Percentiles rank a stretch among this genome's conserved stretches.
These are phyloP conservation scores for Hypselothyrea guttata DNA, from an alignment of 2,888 invertebrate species.

Conservation along the genomic window DNA sequence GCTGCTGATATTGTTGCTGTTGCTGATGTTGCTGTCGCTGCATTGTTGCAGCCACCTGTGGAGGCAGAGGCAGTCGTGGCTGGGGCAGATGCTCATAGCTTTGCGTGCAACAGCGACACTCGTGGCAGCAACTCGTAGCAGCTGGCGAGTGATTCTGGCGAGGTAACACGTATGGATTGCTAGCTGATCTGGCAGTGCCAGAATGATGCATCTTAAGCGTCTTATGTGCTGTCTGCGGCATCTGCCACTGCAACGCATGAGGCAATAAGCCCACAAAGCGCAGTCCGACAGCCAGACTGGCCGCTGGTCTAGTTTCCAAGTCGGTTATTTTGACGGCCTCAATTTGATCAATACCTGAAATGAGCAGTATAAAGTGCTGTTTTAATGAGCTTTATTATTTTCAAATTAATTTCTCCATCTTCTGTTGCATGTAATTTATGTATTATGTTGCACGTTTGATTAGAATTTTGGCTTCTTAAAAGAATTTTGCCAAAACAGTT, in stretches of 20 bases:
- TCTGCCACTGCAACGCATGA: conserved; percentile 80
- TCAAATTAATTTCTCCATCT: conserved; percentile 18
- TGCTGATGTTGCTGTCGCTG: conserved; percentile 35
- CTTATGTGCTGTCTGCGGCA: conserved; percentile 55
- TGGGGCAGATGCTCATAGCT: conserved; percentile 67
- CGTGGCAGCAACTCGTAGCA: conserved; percentile 43
- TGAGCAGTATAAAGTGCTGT: no score
- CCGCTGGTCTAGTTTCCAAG: conserved; percentile 27
- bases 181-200: conserved; percentile 53
- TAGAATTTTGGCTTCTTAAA: conserved; percentile 54
- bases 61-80: conserved; percentile 61
- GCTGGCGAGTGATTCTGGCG: conserved; percentile 15
- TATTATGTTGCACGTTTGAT: conserved; percentile 60
- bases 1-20: conserved; percentile 45
- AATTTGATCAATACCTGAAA: background rate
- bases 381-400: conserved; percentile 36
- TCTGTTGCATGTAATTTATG: conserved; percentile 47
- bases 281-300: conserved; percentile 80
- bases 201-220: conserved; percentile 68
- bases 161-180: conserved; percentile 74
- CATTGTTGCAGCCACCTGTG: conserved; percentile 23
- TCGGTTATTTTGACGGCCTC: conserved; percentile 78
- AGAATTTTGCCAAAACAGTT: conserved; percentile 48
- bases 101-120: conserved; percentile 40
- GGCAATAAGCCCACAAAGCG: conserved; percentile 80